These are phyloP conservation scores for Cephalopachus bancanus DNA, from an alignment of 2,797 vertebrate species.

Conservation along the genomic window DNA sequence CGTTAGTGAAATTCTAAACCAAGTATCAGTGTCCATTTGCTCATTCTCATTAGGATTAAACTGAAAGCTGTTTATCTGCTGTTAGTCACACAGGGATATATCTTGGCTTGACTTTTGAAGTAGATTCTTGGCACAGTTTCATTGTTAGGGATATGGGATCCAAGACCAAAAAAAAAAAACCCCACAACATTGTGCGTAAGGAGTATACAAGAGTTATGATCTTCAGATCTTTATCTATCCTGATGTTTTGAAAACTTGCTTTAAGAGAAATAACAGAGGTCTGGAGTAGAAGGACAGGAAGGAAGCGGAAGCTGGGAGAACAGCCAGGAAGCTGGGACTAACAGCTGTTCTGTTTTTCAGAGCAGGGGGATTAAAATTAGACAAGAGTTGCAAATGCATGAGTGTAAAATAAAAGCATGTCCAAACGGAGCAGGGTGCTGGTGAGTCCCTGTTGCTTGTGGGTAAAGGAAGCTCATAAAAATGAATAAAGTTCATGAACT, in stretches of 20 bases:
- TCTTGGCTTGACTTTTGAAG: conserved; percentile 63
- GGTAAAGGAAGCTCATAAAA: conserved; percentile 33
- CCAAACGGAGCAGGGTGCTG: not conserved
- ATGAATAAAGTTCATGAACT: not conserved
- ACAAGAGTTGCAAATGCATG: conserved; percentile 44
- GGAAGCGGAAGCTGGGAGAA: conserved; percentile 56
- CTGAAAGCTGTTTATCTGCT: conserved; percentile 72
- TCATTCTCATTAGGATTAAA: conserved; percentile 67
- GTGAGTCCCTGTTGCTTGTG: not conserved
- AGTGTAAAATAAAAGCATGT: not conserved
- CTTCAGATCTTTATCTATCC: conserved; percentile 71
- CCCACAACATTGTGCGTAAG: conserved; percentile 7
- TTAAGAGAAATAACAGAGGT: conserved; percentile 63
- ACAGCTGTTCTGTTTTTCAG: conserved; percentile 65
- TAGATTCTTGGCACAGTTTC: conserved; percentile 74
- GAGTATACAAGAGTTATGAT: conserved; percentile 60
- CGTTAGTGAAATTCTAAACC: not conserved
- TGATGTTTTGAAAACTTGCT: conserved; percentile 77
- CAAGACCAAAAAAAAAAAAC: conserved; percentile 3
- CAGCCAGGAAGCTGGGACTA: conserved; percentile 63
- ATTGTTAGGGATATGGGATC: conserved; percentile 70
- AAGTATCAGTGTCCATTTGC: conserved; percentile 22
- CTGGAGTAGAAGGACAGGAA: conserved; percentile 59
- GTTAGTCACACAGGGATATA: not conserved
- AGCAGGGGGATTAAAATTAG: conserved; percentile 65